Conservation (phyloP, 2,797 vertebrate species). For the Falco columbarius region DNA sequence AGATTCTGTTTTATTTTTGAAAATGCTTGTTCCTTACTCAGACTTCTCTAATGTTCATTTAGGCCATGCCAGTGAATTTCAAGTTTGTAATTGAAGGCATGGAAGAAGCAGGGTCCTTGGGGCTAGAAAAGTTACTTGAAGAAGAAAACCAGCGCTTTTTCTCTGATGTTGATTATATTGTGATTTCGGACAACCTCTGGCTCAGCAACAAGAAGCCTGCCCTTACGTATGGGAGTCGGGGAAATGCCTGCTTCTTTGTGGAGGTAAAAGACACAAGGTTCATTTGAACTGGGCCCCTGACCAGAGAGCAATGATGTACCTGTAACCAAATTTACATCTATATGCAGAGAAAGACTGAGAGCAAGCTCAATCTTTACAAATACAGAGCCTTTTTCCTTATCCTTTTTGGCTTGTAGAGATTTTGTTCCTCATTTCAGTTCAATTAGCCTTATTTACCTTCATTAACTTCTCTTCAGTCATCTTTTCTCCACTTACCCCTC, state of each 20-base stretch:
- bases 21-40: neutral
- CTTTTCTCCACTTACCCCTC: neutral
- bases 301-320: neutral
- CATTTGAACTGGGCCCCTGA: neutral
- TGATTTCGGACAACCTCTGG: constrained; percentile 92
- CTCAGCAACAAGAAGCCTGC: constrained; percentile 83
- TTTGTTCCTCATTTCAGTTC: neutral
- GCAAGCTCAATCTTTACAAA: neutral
- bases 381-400: neutral
- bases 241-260: constrained; percentile 89
- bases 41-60: neutral
- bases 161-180: constrained; percentile 84
- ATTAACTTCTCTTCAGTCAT: neutral
- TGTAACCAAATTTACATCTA: neutral
- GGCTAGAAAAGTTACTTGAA: constrained; percentile 83
- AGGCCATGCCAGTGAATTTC: constrained; percentile 86
- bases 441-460: neutral
- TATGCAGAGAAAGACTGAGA: neutral
- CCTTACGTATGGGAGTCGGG: constrained; percentile 87
- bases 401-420: neutral
- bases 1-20: neutral
- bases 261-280: constrained; percentile 77
- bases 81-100: constrained; percentile 93
- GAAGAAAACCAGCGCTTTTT: constrained; percentile 85
- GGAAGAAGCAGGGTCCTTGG: constrained; percentile 91